These are phyloP conservation scores for Tympanoctomys barrerae DNA, from an alignment of 2,797 vertebrate species.

Conservation along the genomic window DNA sequence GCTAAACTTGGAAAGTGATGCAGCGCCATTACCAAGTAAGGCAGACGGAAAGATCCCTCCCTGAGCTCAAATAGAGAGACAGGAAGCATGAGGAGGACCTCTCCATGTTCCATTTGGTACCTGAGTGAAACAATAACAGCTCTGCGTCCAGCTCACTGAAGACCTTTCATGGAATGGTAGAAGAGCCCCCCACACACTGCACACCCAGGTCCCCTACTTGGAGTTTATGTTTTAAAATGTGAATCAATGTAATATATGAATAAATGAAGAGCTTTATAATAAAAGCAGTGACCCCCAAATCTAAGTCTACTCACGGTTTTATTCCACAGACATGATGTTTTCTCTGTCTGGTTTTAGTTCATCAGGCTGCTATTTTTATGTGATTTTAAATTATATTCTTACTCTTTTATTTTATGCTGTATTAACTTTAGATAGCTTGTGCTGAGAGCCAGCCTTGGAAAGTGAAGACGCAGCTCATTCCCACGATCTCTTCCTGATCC, in stretches of 20 bases:
- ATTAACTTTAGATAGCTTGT: background rate
- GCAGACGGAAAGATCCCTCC: background rate
- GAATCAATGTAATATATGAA: background rate
- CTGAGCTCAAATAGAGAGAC: background rate
- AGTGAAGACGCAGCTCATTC: background rate
- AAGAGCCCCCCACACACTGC: background rate
- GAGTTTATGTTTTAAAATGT: background rate
- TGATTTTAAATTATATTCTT: background rate
- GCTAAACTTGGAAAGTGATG: background rate
- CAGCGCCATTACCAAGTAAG: background rate
- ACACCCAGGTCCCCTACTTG: background rate
- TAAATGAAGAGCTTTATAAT: background rate
- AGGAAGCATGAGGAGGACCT: background rate
- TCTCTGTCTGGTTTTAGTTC: background rate
- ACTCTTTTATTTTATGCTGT: background rate
- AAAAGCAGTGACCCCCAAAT: background rate
- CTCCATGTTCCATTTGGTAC: background rate
- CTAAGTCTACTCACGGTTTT: background rate
- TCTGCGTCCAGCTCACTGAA: background rate
- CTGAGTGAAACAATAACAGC: background rate
- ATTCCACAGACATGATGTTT: background rate
- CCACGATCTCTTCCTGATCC: background rate
- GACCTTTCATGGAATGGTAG: background rate
- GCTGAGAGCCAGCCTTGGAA: background rate
- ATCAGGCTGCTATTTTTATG: background rate